Percentiles rank a stretch among this genome's conserved stretches.
Conservation (phyloP, 2,797 vertebrate genomes). For the Gastrophryne carolinensis region DNA sequence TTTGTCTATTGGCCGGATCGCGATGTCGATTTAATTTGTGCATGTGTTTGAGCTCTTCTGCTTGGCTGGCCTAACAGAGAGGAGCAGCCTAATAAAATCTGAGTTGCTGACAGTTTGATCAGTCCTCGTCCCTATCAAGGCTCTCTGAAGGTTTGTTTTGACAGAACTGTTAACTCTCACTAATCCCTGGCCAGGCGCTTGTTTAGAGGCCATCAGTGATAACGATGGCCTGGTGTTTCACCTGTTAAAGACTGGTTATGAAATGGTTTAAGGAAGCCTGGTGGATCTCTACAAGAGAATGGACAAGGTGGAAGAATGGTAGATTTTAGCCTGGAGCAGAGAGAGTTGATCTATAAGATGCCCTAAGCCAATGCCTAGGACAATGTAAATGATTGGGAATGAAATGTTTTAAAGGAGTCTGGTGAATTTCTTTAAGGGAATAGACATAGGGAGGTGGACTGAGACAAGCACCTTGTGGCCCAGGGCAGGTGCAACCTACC, state of each 20-base stretch:
- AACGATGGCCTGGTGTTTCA: no score
- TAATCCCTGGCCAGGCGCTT: background rate
- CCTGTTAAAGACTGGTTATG: no score
- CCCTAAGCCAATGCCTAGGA: no score
- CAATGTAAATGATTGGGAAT: no score
- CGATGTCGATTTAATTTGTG: conserved; percentile 99
- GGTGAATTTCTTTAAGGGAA: no score
- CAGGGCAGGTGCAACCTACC: no score
- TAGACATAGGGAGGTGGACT: no score
- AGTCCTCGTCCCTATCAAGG: conserved; percentile 87
- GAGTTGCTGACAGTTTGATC: conserved; percentile 90
- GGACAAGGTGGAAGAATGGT: conserved; percentile 1
- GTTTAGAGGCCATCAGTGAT: conserved; percentile 2
- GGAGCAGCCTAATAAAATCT: conserved; percentile 96
- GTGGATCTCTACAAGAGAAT: conserved; percentile 15
- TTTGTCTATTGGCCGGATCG: conserved; percentile 99
- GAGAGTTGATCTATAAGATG: no score
- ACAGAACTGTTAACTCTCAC: conserved; percentile 73
- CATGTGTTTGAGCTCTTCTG: conserved; percentile 99
- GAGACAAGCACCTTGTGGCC: no score
- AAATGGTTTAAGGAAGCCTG: conserved; percentile 1
- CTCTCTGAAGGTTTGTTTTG: conserved; percentile 87
- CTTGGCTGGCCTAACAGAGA: conserved; percentile 93
- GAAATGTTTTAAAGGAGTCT: no score
- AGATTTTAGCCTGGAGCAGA: no score